Conservation (phyloP, 2,113 vertebrate genomes). For the Tupaia tana region DNA sequence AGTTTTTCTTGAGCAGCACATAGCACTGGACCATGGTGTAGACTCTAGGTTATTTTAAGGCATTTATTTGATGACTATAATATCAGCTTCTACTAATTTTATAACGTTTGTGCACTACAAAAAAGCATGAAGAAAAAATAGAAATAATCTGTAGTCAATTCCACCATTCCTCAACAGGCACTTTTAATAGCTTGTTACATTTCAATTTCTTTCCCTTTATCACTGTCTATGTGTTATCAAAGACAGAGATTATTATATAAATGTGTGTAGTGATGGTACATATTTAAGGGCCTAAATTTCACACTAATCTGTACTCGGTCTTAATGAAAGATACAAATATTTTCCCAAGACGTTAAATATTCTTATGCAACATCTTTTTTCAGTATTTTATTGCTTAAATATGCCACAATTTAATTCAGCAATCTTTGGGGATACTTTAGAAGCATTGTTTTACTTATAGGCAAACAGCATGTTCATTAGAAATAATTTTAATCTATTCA, state of each 20-base stretch:
- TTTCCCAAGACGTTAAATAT: constrained; percentile 16
- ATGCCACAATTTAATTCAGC: not conserved
- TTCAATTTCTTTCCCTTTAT: not conserved
- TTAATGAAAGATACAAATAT: not conserved
- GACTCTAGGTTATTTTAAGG: not conserved
- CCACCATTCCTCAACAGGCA: fast-evolving
- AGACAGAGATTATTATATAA: not conserved
- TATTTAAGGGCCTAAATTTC: not conserved
- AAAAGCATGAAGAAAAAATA: not conserved
- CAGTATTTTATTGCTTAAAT: constrained; percentile 4
- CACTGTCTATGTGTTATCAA: not conserved
- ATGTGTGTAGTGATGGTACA: not conserved
- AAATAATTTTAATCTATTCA: constrained; percentile 59
- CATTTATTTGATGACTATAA: not conserved
- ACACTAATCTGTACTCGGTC: constrained; percentile 24
- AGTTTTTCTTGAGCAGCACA: too few species aligned
- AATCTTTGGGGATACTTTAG: not conserved
- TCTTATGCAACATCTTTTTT: not conserved
- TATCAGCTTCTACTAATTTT: not conserved
- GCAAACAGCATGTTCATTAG: not conserved
- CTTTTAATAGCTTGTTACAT: not conserved
- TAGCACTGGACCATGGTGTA: too few species aligned
- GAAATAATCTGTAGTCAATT: not conserved
- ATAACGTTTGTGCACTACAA: not conserved
- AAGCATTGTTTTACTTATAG: constrained; percentile 37